Conservation (phyloP, 2,888 invertebrate species). For the Microchrysa polita region DNA sequence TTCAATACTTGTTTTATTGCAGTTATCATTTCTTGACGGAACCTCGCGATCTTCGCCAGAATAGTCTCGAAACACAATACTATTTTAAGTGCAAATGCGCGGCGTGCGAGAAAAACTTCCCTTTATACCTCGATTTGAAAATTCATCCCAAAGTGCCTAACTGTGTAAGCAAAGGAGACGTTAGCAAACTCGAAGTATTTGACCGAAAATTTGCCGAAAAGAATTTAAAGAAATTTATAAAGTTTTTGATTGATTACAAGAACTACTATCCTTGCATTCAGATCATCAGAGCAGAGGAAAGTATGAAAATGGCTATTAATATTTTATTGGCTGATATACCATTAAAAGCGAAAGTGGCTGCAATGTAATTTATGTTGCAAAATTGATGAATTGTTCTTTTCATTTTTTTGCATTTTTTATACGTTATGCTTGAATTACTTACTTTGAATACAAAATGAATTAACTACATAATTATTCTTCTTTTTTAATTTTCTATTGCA, state of each 20-base stretch:
- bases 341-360: conserved; percentile 58
- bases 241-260: conserved; percentile 59
- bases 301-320: conserved; percentile 62
- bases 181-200: conserved; percentile 57
- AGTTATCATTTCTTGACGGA: conserved; percentile 79
- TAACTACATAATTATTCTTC: no score
- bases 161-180: conserved; percentile 56
- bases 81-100: conserved; percentile 81
- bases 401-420: no score
- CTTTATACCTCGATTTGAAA: conserved; percentile 66
- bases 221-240: conserved; percentile 60
- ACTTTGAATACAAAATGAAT: no score
- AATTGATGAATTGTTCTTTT: no score
- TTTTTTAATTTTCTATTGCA: no score
- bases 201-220: conserved; percentile 60
- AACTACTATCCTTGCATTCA: conserved; percentile 61
- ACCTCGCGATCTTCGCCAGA: conserved; percentile 66
- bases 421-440: no score
- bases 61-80: conserved; percentile 76
- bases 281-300: conserved; percentile 61
- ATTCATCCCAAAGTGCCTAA: conserved; percentile 58
- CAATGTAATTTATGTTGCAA: background rate
- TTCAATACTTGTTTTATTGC: conserved; percentile 52
- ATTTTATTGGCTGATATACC: conserved; percentile 63
- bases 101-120: conserved; percentile 79